Evolutionary conservation across 2,888 invertebrate species (phyloP), one percentile per base, ranked within the genome.

Genomic region (Perizoma flavofasciatum): DNA sequence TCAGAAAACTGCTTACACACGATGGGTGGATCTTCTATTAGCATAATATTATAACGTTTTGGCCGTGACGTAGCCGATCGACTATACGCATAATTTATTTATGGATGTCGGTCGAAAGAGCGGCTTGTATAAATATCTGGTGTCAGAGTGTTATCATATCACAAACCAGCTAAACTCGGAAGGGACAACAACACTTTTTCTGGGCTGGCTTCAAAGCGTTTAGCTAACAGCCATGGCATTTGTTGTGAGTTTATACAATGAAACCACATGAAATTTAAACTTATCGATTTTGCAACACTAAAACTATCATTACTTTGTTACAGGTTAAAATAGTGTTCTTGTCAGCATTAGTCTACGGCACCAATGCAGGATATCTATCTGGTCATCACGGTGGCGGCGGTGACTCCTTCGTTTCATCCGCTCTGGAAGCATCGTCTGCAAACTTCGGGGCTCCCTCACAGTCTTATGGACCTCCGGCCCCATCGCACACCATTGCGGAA

Each of bases 201-300:
- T 81, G 67, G 75, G 82, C 82, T 85, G 91, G 91, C 89, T 89
- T 80, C 62, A 71, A 77, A 83, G 91, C 92, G 92, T 72, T 89
- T 92, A 92, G 92, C 92, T 92, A 89, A 82, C 72, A 91, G 92
- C 91, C 91, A 92, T 92, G 91, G 88, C 88, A 77, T 90, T 88
- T 82, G 77, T 88, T 85, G 92, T 92, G 88, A 92, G 92, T 92
- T 72, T 39, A 72, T 68, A 53, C 62, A 47, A 69, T 63, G 58
- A 68, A 55, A 68, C 37, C 43, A 49, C 32, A 61, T 56, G 40
- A 10, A 46, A 50, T 53, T 49, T n/a, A 49, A 49, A 41, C 41
- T 50, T 46, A 41, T 48, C 52, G 10, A 5, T 47, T 7, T 10
- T 2, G 41, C 33, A 39, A 48, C 40, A 35, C 4, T 5, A 33